Percentiles rank a stretch among this genome's conserved stretches.
These are phyloP conservation scores for Pseudolycoriella hygida DNA, from an alignment of 2,888 invertebrate species.

Conservation along the genomic window DNA sequence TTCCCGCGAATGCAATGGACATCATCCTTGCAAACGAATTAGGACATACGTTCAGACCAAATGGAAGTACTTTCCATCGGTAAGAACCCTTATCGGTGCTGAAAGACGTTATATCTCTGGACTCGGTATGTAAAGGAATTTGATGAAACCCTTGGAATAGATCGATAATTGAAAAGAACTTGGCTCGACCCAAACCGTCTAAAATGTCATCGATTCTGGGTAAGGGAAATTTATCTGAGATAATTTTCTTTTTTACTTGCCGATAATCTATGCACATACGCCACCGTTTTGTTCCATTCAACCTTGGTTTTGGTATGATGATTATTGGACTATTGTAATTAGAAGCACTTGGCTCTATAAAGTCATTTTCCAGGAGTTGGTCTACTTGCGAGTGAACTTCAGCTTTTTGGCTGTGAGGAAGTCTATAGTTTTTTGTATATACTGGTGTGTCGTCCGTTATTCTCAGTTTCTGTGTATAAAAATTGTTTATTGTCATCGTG, in stretches of 20 bases:
- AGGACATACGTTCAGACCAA: constrained; percentile 13
- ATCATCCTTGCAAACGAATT: constrained; percentile 15
- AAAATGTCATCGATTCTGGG: no score
- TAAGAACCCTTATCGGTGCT: constrained; percentile 10
- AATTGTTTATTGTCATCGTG: no score
- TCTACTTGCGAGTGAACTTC: background rate
- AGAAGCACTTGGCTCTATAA: constrained; percentile 1
- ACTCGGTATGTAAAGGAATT: no score
- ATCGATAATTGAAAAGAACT: constrained; percentile 8
- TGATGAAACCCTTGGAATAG: constrained; percentile 9
- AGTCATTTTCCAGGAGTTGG: background rate
- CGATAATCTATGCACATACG: constrained; percentile 1
- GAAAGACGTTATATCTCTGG: no score
- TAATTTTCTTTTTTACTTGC: no score
- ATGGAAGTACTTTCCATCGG: constrained; percentile 12
- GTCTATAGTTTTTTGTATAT: background rate
- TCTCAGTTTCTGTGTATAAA: no score
- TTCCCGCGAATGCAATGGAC: constrained; percentile 12
- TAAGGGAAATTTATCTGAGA: no score
- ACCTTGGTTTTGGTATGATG: background rate
- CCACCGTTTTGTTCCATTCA: background rate
- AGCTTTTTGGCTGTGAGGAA: background rate
- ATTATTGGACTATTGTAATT: no score
- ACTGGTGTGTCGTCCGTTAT: no score
- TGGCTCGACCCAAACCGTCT: constrained; percentile 5